These are phyloP conservation scores for Danionella dracula DNA, from an alignment of 2,797 vertebrate genomes.

Conservation along the genomic window DNA sequence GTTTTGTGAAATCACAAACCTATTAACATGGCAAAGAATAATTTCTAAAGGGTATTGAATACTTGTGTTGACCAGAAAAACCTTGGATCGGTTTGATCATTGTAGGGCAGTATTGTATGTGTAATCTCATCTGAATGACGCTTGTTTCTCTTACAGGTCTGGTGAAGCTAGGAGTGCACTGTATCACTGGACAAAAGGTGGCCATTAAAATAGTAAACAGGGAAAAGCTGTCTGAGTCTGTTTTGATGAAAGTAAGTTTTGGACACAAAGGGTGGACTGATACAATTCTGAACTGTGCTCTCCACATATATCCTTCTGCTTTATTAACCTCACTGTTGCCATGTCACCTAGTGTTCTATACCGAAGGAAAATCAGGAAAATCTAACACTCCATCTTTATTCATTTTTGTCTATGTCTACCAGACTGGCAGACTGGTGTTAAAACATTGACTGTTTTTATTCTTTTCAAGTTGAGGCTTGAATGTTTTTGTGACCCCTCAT, in stretches of 20 bases:
- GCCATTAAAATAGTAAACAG: slow-evolving; percentile 93
- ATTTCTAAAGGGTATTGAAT: no score
- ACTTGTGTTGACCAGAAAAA: no score
- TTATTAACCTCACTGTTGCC: slow-evolving; percentile 13
- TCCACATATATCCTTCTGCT: no score
- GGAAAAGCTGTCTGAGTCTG: slow-evolving; percentile 88
- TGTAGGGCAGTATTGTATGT: no score
- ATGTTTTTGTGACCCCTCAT: neutral
- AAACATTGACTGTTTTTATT: neutral
- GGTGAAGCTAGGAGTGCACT: slow-evolving; percentile 88
- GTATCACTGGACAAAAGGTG: slow-evolving; percentile 89
- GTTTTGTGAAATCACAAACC: no score
- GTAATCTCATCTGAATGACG: neutral
- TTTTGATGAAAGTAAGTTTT: slow-evolving; percentile 83
- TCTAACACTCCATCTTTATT: neutral
- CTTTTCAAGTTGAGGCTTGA: neutral
- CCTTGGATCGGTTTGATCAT: no score
- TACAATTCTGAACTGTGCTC: no score
- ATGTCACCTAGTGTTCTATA: neutral
- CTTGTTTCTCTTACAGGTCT: slow-evolving; percentile 65
- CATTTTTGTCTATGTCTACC: slow-evolving; percentile 9
- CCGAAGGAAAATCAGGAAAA: neutral
- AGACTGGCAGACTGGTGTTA: neutral
- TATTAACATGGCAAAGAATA: no score
- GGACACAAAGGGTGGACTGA: neutral